Evolutionary conservation across 92 coral and sea anemone genomes (phyloP).

Genomic region (Muricea muricata): DNA sequence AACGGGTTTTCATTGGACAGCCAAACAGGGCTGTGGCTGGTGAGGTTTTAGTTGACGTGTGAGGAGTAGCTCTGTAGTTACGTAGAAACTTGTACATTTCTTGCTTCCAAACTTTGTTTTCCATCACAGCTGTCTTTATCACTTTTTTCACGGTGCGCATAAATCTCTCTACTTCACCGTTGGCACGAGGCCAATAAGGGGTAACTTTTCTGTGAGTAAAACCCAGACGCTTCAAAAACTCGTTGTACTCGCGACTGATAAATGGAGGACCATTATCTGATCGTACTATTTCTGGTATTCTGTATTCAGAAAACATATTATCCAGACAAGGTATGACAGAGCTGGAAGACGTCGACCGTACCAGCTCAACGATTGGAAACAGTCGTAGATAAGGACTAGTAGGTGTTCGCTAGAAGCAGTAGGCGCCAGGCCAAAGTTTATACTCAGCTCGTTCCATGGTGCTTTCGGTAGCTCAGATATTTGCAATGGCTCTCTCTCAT

Average conservation of each 20-base stretch:
- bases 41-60: too few relatives aligned
- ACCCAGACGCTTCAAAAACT: too few relatives aligned
- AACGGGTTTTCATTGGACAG: too few relatives aligned
- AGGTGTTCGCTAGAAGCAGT: too few relatives aligned
- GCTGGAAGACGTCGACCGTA: slow-evolving; percentile 29
- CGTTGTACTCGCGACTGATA: too few relatives aligned
- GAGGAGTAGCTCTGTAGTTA: too few relatives aligned
- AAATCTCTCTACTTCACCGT: slow-evolving; percentile 38
- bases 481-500: slow-evolving; percentile 48
- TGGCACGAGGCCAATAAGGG: slow-evolving; percentile 33
- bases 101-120: too few relatives aligned
- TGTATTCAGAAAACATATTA: slow-evolving; percentile 21
- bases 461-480: slow-evolving; percentile 44
- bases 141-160: slow-evolving; percentile 39
- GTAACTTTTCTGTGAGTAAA: slow-evolving; percentile 21
- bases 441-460: slow-evolving; percentile 48
- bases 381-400: background rate
- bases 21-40: too few relatives aligned
- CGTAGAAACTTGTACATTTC: too few relatives aligned
- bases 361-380: slow-evolving; percentile 30
- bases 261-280: slow-evolving; percentile 43
- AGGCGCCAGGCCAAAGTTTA: slow-evolving; percentile 16
- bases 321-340: slow-evolving; percentile 29
- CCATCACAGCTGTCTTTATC: slow-evolving; percentile 10
- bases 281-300: slow-evolving; percentile 11